These are phyloP conservation scores for Pogoniulus pusillus DNA, from an alignment of 2,797 vertebrate species.

Conservation along the genomic window DNA sequence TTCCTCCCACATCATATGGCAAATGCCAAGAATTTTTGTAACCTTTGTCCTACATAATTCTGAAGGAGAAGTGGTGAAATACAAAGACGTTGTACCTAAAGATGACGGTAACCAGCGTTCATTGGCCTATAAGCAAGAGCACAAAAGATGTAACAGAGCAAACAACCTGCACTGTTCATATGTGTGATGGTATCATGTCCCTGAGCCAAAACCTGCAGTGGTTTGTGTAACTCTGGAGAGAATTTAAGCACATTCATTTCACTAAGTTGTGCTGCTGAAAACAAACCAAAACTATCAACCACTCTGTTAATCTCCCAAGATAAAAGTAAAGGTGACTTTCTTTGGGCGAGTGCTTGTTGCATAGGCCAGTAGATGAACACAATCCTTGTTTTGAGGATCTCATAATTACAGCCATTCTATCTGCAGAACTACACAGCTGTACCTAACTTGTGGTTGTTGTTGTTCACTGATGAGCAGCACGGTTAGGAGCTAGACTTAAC, in stretches of 20 bases:
- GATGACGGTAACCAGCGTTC: background rate
- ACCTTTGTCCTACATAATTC: conserved; percentile 33
- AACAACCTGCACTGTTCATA: background rate
- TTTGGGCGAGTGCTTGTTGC: background rate
- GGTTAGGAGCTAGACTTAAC: background rate
- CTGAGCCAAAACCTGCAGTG: background rate
- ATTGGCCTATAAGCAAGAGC: background rate
- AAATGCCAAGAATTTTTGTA: conserved; percentile 29
- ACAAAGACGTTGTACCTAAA: background rate
- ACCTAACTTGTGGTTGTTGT: fast-evolving
- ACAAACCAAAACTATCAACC: background rate
- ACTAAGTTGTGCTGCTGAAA: background rate
- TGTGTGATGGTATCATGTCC: fast-evolving
- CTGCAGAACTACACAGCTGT: background rate
- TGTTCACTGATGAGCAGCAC: background rate
- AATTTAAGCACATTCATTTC: background rate
- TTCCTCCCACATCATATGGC: conserved; percentile 1
- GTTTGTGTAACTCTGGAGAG: background rate
- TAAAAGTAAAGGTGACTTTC: background rate
- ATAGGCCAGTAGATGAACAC: background rate
- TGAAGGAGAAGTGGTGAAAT: background rate
- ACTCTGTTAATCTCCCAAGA: background rate
- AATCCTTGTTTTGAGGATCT: background rate
- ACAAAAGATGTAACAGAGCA: background rate
- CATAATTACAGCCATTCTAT: background rate